These are phyloP conservation scores for Scomber japonicus DNA, from an alignment of 2,113 vertebrate species.

Conservation along the genomic window DNA sequence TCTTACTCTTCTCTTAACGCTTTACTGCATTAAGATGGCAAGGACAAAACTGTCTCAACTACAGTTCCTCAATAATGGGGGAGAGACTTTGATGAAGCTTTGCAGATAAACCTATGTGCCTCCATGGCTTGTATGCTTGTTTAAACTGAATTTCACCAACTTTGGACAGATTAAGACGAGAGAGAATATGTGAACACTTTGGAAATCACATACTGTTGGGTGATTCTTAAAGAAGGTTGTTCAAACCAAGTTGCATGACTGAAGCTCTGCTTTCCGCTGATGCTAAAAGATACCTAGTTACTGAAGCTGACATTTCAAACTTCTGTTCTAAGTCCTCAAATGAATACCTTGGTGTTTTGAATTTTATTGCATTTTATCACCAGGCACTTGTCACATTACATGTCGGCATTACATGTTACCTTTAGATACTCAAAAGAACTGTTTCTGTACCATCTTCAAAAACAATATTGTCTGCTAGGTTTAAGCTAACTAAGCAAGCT, in stretches of 20 bases:
- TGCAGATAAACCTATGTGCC: conserved; percentile 79
- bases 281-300: conserved; percentile 53
- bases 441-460: conserved; percentile 13
- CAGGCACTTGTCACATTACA: conserved; percentile 51
- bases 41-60: conserved; percentile 28
- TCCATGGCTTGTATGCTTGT: conserved; percentile 66
- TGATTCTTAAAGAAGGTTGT: conserved; percentile 26
- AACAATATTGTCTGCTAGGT: conserved; percentile 1
- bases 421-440: conserved; percentile 13
- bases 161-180: conserved; percentile 5
- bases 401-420: not conserved
- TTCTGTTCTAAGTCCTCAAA: conserved; percentile 46
- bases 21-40: conserved; percentile 15
- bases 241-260: conserved; percentile 62
- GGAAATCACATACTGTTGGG: conserved; percentile 23
- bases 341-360: conserved; percentile 25
- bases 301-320: conserved; percentile 49
- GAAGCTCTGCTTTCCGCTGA: conserved; percentile 60
- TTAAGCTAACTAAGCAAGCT: not conserved
- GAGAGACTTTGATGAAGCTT: conserved; percentile 64
- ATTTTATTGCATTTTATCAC: conserved; percentile 40
- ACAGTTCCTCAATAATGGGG: conserved; percentile 35
- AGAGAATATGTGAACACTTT: conserved; percentile 10
- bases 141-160: conserved; percentile 53
- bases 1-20: conserved; percentile 16